These are phyloP conservation scores for Steinernema carpocapsae DNA, from an alignment of 2,888 invertebrate genomes.

Conservation along the genomic window DNA sequence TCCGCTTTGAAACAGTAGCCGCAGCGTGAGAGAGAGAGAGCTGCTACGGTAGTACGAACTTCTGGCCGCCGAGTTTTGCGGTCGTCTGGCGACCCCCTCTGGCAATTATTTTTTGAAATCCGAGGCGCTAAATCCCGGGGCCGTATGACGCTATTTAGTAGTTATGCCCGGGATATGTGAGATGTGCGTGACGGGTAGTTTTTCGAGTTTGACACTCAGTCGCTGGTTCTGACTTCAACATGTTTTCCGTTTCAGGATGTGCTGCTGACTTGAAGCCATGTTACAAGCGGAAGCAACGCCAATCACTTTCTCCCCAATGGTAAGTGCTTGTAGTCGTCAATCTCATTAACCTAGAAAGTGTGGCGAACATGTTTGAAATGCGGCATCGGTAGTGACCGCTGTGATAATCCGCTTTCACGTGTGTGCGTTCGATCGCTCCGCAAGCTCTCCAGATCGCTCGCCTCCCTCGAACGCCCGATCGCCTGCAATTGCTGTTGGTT, in stretches of 20 bases:
- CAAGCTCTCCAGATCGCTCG: constrained; percentile 11
- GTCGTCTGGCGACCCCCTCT: constrained; percentile 27
- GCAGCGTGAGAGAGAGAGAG: neutral
- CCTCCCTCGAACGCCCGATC: constrained; percentile 30
- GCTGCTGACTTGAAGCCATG: neutral
- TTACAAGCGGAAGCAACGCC: constrained; percentile 14
- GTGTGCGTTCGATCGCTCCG: constrained; percentile 9
- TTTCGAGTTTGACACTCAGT: neutral
- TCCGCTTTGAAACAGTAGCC: constrained; percentile 29
- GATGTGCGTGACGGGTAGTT: constrained; percentile 28
- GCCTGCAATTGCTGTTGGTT: constrained; percentile 28
- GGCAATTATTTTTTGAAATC: constrained; percentile 34
- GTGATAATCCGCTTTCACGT: constrained; percentile 32
- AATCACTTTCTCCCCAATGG: constrained; percentile 22
- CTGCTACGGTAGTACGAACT: constrained; percentile 6
- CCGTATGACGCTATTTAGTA: constrained; percentile 24
- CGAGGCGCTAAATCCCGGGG: constrained; percentile 13
- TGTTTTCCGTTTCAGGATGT: constrained; percentile 18
- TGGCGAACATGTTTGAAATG: constrained; percentile 34
- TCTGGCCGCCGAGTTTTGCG: neutral
- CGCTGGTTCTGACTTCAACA: constrained; percentile 1
- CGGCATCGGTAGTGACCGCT: constrained; percentile 29
- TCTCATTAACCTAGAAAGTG: constrained; percentile 33
- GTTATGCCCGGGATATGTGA: constrained; percentile 24
- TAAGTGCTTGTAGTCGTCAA: constrained; percentile 26